phyloP scores from a whole-genome alignment of 2,888 invertebrate species.

The Toxonevra muliebris region DNA sequence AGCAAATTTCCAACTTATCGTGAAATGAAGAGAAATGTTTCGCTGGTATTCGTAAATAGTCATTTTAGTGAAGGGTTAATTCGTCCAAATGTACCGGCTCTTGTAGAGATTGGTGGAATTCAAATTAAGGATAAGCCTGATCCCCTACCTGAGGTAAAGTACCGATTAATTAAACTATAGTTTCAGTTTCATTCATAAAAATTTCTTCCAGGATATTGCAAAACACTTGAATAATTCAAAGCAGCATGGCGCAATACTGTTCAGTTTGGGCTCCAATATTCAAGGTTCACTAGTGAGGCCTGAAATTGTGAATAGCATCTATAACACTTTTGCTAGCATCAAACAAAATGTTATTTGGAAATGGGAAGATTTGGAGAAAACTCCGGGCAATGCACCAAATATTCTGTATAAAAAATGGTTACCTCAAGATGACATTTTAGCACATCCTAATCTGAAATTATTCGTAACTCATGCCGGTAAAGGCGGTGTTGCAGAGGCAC shows the following conservation, averaged over 20 bases:
- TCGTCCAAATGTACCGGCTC: constrained; percentile 56
- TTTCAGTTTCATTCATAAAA: too few relatives aligned
- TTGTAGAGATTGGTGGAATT: constrained; percentile 62
- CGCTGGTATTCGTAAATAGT: constrained; percentile 54
- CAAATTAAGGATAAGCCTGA: constrained; percentile 58
- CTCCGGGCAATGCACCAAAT: constrained; percentile 60
- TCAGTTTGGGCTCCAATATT: constrained; percentile 62
- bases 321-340: constrained; percentile 69
- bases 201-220: constrained; percentile 42
- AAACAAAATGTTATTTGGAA: constrained; percentile 73
- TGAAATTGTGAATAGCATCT: constrained; percentile 64
- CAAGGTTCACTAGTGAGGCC: constrained; percentile 41
- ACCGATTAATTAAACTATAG: neutral
- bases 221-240: constrained; percentile 49
- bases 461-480: constrained; percentile 67
- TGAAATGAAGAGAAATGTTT: constrained; percentile 54
- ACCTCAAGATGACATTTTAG: too few relatives aligned
- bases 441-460: constrained; percentile 74
- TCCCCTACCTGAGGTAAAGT: constrained; percentile 52
- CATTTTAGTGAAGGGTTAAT: constrained; percentile 60
- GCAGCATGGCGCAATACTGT: constrained; percentile 45
- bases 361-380: constrained; percentile 69
- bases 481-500: constrained; percentile 79
- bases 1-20: constrained; percentile 47
- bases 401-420: too few relatives aligned